Conservation (phyloP, 2,888 invertebrate genomes). For the Ophioninae sp. region DNA sequence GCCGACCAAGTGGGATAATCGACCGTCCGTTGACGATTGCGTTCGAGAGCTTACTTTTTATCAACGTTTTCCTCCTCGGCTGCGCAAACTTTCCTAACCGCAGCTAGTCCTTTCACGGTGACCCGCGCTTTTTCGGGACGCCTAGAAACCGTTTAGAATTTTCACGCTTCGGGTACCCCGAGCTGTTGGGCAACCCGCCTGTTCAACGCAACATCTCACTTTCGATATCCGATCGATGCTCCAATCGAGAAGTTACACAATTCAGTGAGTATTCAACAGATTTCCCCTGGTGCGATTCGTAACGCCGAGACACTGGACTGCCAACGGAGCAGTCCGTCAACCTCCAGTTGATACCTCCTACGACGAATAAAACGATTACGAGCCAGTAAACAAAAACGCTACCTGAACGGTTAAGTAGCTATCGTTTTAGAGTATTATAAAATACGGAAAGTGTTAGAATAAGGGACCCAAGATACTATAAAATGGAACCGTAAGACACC, state of each 20-base stretch:
- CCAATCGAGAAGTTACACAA: neutral
- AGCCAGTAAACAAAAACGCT: neutral
- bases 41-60: conserved; percentile 69
- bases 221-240: conserved; percentile 21
- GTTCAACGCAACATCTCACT: conserved; percentile 37
- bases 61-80: conserved; percentile 49
- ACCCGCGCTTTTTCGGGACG: conserved; percentile 49
- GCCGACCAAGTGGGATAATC: conserved; percentile 47
- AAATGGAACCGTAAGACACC: neutral
- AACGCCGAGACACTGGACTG: neutral
- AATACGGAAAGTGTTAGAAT: no score
- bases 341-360: neutral
- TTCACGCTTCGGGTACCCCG: conserved; percentile 44
- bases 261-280: neutral
- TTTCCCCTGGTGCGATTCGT: neutral
- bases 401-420: neutral
- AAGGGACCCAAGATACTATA: neutral
- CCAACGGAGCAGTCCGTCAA: neutral
- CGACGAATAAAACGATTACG: neutral
- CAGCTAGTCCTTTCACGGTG: conserved; percentile 59
- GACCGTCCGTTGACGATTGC: conserved; percentile 65
- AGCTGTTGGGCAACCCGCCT: conserved; percentile 43
- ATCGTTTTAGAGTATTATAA: neutral
- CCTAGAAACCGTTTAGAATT: conserved; percentile 41
- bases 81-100: conserved; percentile 58